Percentiles rank a stretch among this genome's conserved stretches.
Evolutionary conservation across 2,888 invertebrate species (phyloP).

Genomic region (Sicus ferrugineus): DNA sequence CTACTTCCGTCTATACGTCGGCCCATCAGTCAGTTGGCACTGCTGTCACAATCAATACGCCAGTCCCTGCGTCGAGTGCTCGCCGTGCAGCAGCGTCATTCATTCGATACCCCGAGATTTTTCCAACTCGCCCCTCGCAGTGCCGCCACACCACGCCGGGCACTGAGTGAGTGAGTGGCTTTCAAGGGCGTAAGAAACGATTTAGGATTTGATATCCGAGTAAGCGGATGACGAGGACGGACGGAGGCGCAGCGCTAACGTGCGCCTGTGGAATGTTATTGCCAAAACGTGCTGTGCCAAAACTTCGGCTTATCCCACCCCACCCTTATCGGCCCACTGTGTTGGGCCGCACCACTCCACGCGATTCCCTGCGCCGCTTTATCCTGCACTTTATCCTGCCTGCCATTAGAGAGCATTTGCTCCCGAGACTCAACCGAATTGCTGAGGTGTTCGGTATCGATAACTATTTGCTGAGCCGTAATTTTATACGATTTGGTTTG

Average conservation of each 20-base stretch:
- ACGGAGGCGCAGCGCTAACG: neutral
- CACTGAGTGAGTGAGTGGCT: too few species aligned
- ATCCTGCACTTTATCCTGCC: neutral
- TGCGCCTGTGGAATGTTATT: constrained; percentile 8
- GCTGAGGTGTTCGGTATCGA: constrained; percentile 23
- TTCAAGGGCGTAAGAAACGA: constrained; percentile 7
- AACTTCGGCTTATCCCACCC: neutral
- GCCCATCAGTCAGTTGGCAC: too few species aligned
- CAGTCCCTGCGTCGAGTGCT: too few species aligned
- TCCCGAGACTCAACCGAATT: constrained; percentile 3
- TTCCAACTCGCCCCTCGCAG: too few species aligned
- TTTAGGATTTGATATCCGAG: neutral
- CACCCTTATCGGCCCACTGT: neutral
- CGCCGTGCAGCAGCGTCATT: too few species aligned
- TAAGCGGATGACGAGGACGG: neutral
- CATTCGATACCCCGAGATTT: too few species aligned
- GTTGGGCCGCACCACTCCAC: neutral
- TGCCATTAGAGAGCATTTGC: constrained; percentile 1
- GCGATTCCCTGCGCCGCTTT: neutral
- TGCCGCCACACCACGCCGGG: too few species aligned
- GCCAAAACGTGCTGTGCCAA: constrained; percentile 6
- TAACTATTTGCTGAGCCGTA: constrained; percentile 24
- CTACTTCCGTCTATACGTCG: too few species aligned
- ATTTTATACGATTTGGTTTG: constrained; percentile 20
- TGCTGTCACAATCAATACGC: too few species aligned